Evolutionary conservation across 2,113 vertebrate species (phyloP).

Genomic region (Tragelaphus strepsiceros): DNA sequence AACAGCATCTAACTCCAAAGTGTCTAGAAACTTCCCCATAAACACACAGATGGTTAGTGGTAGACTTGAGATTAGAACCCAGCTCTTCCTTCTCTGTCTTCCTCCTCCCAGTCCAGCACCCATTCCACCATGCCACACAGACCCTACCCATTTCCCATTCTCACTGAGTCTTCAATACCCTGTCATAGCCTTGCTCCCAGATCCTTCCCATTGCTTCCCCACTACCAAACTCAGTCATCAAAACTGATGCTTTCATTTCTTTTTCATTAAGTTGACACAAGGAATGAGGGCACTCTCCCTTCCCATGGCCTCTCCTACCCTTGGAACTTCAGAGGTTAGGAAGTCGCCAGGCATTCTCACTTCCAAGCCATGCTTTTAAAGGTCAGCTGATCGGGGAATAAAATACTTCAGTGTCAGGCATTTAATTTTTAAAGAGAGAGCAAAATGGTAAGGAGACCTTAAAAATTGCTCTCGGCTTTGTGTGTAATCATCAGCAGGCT

Average conservation of each 20-base stretch:
- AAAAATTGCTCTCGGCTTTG: conserved; percentile 24
- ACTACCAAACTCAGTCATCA: neutral
- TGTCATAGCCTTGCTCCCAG: neutral
- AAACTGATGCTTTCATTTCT: conserved; percentile 25
- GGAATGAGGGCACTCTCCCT: neutral
- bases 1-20: neutral
- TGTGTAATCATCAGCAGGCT: neutral
- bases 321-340: neutral
- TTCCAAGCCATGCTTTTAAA: conserved; percentile 32
- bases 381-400: conserved; percentile 39
- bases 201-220: neutral
- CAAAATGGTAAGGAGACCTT: conserved; percentile 47
- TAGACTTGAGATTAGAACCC: neutral
- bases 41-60: neutral
- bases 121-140: neutral
- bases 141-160: no score
- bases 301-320: neutral
- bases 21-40: neutral
- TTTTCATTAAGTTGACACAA: conserved; percentile 55
- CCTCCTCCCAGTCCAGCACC: neutral
- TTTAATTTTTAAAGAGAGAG: conserved; percentile 65
- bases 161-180: neutral
- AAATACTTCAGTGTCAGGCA: neutral
- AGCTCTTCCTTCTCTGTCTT: neutral
- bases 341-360: conserved; percentile 9